Evolutionary conservation across 2,888 invertebrate genomes (phyloP), one percentile per base, ranked within the genome.

Genomic region (Chirona hameri): DNA sequence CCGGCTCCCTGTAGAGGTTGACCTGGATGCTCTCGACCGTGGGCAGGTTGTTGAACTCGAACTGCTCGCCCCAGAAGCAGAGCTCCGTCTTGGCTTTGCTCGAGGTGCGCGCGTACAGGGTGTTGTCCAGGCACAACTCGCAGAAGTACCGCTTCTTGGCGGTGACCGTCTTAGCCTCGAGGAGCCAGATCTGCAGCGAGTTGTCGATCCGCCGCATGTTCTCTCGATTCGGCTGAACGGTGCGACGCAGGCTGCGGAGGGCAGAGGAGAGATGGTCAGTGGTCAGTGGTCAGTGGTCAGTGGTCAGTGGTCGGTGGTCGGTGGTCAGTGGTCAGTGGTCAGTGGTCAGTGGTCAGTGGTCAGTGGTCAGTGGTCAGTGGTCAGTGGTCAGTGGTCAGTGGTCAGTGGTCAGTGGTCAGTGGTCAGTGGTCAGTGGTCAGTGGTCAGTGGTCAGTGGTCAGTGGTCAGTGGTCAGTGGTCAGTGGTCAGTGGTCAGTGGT

Each of bases 41-140:
- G 79, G 93, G 93, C 87, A 94, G 90, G 86, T 92, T 92, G 86
- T 92, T 91, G 89, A 98, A 97, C 89, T 97, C 97, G 89, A 97
- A 98, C 87, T 96, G 94, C 89, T 98, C 97, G 86, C 97, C 97
- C 97, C 97, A 98, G 89, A 98, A 98, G 86, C 97, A 93, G 87
- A 96, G 91, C 87, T 96, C 96, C 79, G 93, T 92, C 88, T 95
- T 95, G 85, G 93, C 90, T 88, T 98, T 98, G 31, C 94, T 93
- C 83, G 96, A 95, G n/a, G 98, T 98, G 31, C 86, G 97, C 86
- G 90, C 90, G 86, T 85, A 86, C 39, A 83, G 84, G 29, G 84
- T 84, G 79, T 83, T 82, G 82, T 86, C 85, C 60, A 83, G 72
- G 15, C 81, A 83, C 31, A 84, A 82, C 55, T 31, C 81, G 65